phyloP scores from a whole-genome alignment of 2,888 invertebrate genomes.

The Keiferia lycopersicella region DNA sequence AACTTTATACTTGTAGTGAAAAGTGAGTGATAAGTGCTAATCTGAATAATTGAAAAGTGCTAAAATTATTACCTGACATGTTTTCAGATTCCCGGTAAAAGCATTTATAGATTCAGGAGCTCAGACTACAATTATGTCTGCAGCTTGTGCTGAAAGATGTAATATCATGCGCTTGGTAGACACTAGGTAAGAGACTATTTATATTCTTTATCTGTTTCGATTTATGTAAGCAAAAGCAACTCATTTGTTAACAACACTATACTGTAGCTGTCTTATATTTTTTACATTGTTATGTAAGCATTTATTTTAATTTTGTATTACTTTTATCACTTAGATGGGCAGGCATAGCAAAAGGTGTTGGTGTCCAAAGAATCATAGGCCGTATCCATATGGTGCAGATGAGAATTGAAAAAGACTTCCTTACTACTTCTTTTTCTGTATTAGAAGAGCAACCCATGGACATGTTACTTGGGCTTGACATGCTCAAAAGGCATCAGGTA shows the following conservation, averaged over 20 bases:
- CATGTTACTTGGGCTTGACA: slow-evolving; percentile 97
- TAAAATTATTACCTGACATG: too few species aligned
- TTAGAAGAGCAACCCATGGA: slow-evolving; percentile 99
- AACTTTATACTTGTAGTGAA: too few species aligned
- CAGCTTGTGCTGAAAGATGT: slow-evolving; percentile 96
- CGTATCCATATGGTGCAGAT: slow-evolving; percentile 98
- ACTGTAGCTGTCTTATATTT: too few species aligned
- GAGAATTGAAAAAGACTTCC: slow-evolving; percentile 95
- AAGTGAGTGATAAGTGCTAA: too few species aligned
- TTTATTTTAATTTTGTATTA: background rate
- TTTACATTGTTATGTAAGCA: too few species aligned
- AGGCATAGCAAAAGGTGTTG: slow-evolving; percentile 98
- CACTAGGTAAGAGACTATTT: slow-evolving; percentile 74
- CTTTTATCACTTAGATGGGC: slow-evolving; percentile 85
- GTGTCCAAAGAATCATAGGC: slow-evolving; percentile 97
- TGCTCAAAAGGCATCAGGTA: slow-evolving; percentile 98
- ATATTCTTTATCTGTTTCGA: background rate
- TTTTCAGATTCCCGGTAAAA: slow-evolving; percentile 89
- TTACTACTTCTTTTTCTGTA: slow-evolving; percentile 98
- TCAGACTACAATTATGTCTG: slow-evolving; percentile 99
- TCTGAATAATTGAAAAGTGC: too few species aligned
- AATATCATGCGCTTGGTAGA: slow-evolving; percentile 95
- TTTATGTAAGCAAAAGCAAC: too few species aligned
- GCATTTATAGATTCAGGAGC: slow-evolving; percentile 99
- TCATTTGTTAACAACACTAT: too few species aligned